A percentile compares a stretch with the other conserved stretches of the same genome.
These are phyloP conservation scores for Antigone vipio DNA, from an alignment of 2,113 vertebrate genomes.

Conservation along the genomic window DNA sequence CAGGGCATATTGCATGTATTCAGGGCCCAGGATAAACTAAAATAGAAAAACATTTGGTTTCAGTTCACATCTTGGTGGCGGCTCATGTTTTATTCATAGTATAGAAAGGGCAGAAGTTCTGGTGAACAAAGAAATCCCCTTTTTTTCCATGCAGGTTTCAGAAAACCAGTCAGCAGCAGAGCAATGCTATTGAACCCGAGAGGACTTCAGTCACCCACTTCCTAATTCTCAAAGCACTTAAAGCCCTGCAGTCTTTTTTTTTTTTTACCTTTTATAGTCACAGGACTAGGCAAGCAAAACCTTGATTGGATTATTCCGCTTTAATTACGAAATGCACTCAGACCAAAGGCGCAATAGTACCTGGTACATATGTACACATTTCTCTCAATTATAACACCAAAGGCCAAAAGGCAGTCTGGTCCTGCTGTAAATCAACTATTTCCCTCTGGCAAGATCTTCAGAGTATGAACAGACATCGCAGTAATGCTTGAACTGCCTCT, in stretches of 20 bases:
- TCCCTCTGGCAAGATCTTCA: not conserved
- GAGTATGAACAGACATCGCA: not conserved
- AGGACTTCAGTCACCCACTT: not conserved
- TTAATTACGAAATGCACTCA: conserved; percentile 47
- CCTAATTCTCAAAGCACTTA: not conserved
- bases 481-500: not conserved
- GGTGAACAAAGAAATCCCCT: not conserved
- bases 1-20: not conserved
- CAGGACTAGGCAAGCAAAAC: conserved; percentile 20
- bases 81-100: conserved; percentile 3
- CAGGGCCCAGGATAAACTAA: not conserved
- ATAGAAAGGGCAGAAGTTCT: conserved; percentile 14
- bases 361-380: not conserved
- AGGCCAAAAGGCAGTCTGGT: not conserved
- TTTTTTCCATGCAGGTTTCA: not conserved
- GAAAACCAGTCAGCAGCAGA: not conserved
- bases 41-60: conserved; percentile 26
- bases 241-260: not conserved
- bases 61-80: not conserved
- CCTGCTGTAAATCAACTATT: not conserved
- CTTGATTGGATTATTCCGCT: conserved; percentile 35
- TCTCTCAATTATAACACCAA: not conserved
- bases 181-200: not conserved
- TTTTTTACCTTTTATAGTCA: conserved; percentile 26
- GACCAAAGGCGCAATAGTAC: not conserved